A percentile compares a stretch with the other conserved stretches of the same genome.
Conservation (phyloP, 1,140 invertebrate species). For the Hyles euphorbiae region DNA sequence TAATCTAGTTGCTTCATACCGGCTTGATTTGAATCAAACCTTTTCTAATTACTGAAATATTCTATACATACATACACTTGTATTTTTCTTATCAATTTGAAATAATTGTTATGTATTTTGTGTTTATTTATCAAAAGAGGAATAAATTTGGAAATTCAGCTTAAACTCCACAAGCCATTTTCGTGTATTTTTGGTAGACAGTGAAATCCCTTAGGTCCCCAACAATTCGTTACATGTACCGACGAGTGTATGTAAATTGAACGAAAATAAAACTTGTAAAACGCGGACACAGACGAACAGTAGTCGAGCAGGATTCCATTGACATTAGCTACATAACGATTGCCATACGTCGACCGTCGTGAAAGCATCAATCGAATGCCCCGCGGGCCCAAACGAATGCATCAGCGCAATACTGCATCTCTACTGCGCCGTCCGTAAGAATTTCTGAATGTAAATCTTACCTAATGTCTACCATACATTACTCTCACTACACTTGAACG, state of each 20-base stretch:
- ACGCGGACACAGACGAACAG: slow-evolving; percentile 50
- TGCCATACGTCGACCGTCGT: slow-evolving; percentile 60
- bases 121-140: too few species aligned
- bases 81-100: too few species aligned
- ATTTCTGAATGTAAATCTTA: slow-evolving; percentile 8
- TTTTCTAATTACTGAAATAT: too few species aligned
- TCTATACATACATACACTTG: too few species aligned
- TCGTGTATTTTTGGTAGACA: too few species aligned
- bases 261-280: slow-evolving; percentile 54
- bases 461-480: slow-evolving; percentile 7
- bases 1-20: too few species aligned
- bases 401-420: slow-evolving; percentile 50
- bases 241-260: neutral
- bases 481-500: neutral
- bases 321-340: slow-evolving; percentile 70
- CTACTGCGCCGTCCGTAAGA: slow-evolving; percentile 6
- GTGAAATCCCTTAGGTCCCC: too few species aligned
- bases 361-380: slow-evolving; percentile 61
- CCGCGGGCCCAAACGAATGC: slow-evolving; percentile 56
- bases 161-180: too few species aligned
- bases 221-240: neutral
- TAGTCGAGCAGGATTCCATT: slow-evolving; percentile 49
- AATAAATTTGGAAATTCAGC: too few species aligned
- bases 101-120: too few species aligned
- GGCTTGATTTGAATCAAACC: too few species aligned